Conservation (phyloP, 2,113 vertebrate species). For the Triplophysa tibetana region DNA sequence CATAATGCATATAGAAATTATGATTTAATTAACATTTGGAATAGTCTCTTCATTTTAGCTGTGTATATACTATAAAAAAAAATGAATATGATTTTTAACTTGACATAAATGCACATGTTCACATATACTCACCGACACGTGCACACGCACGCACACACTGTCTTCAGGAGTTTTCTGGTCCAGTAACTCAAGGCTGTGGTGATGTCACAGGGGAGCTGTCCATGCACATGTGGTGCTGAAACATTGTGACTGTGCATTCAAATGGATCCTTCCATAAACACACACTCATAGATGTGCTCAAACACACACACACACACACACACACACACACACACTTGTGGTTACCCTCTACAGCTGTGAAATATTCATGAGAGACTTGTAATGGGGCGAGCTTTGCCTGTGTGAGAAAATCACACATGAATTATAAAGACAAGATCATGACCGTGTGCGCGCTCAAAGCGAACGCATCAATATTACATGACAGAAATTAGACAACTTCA, state of each 20-base stretch:
- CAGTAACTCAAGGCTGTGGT: conserved; percentile 18
- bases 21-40: too few relatives aligned
- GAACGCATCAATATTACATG: conserved; percentile 44
- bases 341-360: conserved; percentile 19
- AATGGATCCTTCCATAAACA: conserved; percentile 5
- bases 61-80: too few relatives aligned
- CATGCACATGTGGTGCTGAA: conserved; percentile 41
- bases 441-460: conserved; percentile 27
- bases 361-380: conserved; percentile 38
- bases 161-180: background rate
- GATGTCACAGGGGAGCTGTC: conserved; percentile 41
- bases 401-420: conserved; percentile 33
- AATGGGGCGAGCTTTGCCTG: conserved; percentile 9
- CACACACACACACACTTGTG: background rate
- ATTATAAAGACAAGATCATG: conserved; percentile 36
- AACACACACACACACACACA: background rate
- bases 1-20: too few relatives aligned
- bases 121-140: background rate
- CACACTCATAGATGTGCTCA: conserved; percentile 7
- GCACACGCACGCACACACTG: background rate
- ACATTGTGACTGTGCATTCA: conserved; percentile 19
- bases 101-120: background rate
- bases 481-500: conserved; percentile 32
- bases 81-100: too few relatives aligned
- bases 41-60: too few relatives aligned